phyloP scores from a whole-genome alignment of 2,888 invertebrate genomes.

The Plagodis pulveraria region DNA sequence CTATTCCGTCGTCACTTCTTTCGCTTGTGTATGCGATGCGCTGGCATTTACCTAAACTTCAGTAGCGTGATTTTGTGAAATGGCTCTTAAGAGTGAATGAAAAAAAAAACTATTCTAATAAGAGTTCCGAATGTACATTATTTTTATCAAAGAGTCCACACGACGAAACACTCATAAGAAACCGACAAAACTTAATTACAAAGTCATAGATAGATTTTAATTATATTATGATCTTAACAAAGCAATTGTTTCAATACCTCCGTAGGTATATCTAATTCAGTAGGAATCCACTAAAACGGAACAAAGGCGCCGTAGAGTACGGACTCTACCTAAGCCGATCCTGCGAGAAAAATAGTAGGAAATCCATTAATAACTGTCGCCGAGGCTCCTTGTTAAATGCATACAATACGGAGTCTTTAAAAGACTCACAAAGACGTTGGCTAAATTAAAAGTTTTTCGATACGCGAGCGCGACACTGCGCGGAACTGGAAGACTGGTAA shows the following conservation, averaged over 20 bases:
- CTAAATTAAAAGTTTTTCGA: constrained; percentile 85
- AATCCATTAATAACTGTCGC: constrained; percentile 83
- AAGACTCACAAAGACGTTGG: constrained; percentile 82
- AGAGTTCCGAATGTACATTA: too few species aligned
- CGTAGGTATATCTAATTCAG: constrained; percentile 30
- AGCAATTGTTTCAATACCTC: constrained; percentile 30
- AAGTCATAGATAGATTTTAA: too few species aligned
- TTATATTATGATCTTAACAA: neutral
- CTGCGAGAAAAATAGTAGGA: constrained; percentile 83
- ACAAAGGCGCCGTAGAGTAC: constrained; percentile 62
- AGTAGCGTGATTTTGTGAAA: too few species aligned
- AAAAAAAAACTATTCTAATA: too few species aligned
- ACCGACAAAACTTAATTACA: too few species aligned
- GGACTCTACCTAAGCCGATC: constrained; percentile 70
- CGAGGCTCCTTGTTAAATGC: constrained; percentile 82
- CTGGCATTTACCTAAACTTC: too few species aligned
- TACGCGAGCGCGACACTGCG: constrained; percentile 81
- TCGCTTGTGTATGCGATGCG: too few species aligned
- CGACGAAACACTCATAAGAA: too few species aligned
- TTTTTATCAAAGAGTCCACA: too few species aligned
- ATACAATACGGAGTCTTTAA: constrained; percentile 85
- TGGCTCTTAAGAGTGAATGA: too few species aligned
- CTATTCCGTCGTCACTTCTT: too few species aligned
- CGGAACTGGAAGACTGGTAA: constrained; percentile 78
- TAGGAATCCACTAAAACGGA: constrained; percentile 50